These are phyloP conservation scores for Dysidea cf. avara DNA, from an alignment of 37 sponge, comb jelly and placozoan species.

Conservation along the genomic window DNA sequence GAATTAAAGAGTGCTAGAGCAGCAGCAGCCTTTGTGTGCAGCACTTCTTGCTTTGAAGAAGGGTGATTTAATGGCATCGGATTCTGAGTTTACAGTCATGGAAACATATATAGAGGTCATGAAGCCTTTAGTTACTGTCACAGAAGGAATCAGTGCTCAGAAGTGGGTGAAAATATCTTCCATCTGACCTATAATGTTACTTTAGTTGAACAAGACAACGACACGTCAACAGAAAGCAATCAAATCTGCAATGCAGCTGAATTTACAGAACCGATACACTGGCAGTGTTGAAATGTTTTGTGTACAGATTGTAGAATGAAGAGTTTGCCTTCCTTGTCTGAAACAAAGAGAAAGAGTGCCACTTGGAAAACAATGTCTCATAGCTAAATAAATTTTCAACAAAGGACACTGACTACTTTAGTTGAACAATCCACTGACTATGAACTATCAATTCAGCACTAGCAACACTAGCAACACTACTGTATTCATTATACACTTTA, in stretches of 20 bases:
- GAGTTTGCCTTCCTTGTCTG: neutral
- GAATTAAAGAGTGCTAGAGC: conserved; percentile 21
- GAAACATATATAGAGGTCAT: conserved; percentile 4
- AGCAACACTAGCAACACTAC: too few species aligned
- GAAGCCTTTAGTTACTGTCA: conserved; percentile 29
- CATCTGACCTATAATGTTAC: conserved; percentile 8
- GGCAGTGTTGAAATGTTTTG: neutral
- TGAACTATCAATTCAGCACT: too few species aligned
- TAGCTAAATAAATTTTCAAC: too few species aligned
- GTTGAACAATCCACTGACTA: too few species aligned
- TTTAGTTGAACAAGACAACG: neutral
- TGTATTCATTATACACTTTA: too few species aligned
- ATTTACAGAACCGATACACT: conserved; percentile 24
- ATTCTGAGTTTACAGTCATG: conserved; percentile 15
- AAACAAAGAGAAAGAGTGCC: neutral
- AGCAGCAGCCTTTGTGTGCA: conserved; percentile 29
- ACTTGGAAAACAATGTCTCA: too few species aligned
- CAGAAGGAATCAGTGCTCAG: conserved; percentile 29
- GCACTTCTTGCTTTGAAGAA: conserved; percentile 18
- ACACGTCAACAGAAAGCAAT: conserved; percentile 6
- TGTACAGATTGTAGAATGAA: conserved; percentile 28
- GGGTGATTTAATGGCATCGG: conserved; percentile 29
- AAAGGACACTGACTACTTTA: too few species aligned
- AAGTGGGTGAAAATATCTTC: conserved; percentile 36
- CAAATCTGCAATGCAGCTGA: conserved; percentile 8